A percentile compares a stretch with the other conserved stretches of the same genome.
Evolutionary conservation across 2,888 invertebrate genomes (phyloP).

Genomic region (Eledone cirrhosa): DNA sequence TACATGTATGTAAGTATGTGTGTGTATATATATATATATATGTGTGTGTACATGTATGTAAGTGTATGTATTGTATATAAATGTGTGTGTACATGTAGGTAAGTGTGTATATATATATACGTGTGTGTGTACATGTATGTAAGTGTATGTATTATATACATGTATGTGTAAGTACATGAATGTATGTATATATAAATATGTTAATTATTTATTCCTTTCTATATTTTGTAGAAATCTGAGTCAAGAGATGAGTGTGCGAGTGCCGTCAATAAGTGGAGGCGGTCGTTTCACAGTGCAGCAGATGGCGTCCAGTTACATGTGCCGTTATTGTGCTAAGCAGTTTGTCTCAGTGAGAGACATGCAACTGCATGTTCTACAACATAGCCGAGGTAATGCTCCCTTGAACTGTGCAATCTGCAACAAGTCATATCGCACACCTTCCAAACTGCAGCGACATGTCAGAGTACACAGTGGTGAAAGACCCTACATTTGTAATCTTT

Average conservation of each 20-base stretch:
- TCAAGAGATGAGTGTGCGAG: conserved; percentile 1
- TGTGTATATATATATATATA: too few relatives aligned
- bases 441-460: conserved; percentile 55
- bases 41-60: too few relatives aligned
- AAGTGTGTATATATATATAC: too few relatives aligned
- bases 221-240: neutral
- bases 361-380: conserved; percentile 17
- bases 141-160: too few relatives aligned
- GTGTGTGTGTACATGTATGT: too few relatives aligned
- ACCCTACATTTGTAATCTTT: conserved; percentile 52
- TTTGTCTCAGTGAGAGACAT: conserved; percentile 4
- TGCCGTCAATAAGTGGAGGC: neutral
- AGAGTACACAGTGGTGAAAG: conserved; percentile 55
- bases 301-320: conserved; percentile 23
- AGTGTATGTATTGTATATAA: too few relatives aligned
- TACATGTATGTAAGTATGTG: too few relatives aligned
- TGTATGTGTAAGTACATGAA: too few relatives aligned
- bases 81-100: too few relatives aligned
- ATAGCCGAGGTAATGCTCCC: conserved; percentile 32
- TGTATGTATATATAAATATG: too few relatives aligned
- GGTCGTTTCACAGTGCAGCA: conserved; percentile 10
- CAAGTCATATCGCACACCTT: conserved; percentile 52
- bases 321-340: conserved; percentile 24
- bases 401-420: conserved; percentile 53
- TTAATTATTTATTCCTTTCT: neutral